phyloP scores from a whole-genome alignment of 2,113 vertebrate genomes.

The Syngnathus scovelli region DNA sequence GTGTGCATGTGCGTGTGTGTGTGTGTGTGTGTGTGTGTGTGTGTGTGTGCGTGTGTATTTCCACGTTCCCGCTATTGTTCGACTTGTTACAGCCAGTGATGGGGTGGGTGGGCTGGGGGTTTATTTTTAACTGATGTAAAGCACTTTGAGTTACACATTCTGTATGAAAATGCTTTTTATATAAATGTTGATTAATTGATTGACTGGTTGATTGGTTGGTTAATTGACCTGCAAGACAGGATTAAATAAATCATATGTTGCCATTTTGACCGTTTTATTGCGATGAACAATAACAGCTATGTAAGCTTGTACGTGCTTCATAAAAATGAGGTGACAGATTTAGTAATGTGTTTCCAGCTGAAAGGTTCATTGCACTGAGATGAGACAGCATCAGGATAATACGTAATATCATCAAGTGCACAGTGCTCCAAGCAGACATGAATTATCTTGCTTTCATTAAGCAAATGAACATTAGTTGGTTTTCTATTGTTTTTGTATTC shows the following conservation, averaged over 20 bases:
- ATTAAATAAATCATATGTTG: not conserved
- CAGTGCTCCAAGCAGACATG: not conserved
- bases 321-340: not conserved
- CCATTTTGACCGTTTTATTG: not conserved
- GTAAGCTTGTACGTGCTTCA: not conserved
- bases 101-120: no score
- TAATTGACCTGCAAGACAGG: not conserved
- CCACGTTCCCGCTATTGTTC: no score
- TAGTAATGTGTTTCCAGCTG: constrained; percentile 2
- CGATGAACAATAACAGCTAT: not conserved
- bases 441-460: constrained; percentile 3
- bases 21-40: no score
- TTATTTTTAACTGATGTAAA: no score
- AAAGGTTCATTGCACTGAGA: constrained; percentile 14
- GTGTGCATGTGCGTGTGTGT: no score
- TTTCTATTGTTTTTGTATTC: not conserved
- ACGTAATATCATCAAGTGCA: not conserved
- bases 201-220: no score
- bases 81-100: no score
- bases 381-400: constrained; percentile 5
- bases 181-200: no score
- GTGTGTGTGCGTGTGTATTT: no score
- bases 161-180: no score
- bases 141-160: no score
- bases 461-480: constrained; percentile 1